Evolutionary conservation across 92 coral and sea anemone genomes (phyloP).

Genomic region (Pocillopora meandrina): DNA sequence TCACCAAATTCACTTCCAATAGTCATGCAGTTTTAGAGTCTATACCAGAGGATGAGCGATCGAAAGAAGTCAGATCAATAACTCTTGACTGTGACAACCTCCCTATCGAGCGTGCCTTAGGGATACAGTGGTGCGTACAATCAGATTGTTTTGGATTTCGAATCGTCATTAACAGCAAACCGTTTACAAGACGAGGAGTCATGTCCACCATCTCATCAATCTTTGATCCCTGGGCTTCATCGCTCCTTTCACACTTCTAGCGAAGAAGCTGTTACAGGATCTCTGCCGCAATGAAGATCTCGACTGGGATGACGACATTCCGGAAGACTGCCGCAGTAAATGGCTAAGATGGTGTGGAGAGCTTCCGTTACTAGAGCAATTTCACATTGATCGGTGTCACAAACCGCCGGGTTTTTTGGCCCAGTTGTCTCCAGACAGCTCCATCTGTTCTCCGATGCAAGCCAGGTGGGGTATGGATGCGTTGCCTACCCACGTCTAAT

Average conservation of each 20-base stretch:
- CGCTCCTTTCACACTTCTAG: constrained; percentile 58
- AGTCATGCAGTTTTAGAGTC: constrained; percentile 29
- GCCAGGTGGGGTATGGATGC: constrained; percentile 43
- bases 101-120: constrained; percentile 65
- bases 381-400: background rate
- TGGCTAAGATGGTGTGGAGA: background rate
- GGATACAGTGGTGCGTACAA: constrained; percentile 66
- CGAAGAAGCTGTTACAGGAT: constrained; percentile 62
- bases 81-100: constrained; percentile 46
- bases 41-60: constrained; percentile 38
- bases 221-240: constrained; percentile 67
- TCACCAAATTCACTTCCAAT: constrained; percentile 56
- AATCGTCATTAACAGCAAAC: constrained; percentile 49
- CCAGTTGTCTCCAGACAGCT: constrained; percentile 4
- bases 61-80: constrained; percentile 34
- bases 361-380: background rate
- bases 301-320: constrained; percentile 78
- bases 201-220: constrained; percentile 55
- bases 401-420: too few species aligned
- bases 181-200: constrained; percentile 64
- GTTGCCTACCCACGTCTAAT: constrained; percentile 40
- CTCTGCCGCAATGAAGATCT: constrained; percentile 47
- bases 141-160: constrained; percentile 62
- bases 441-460: constrained; percentile 52
- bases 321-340: background rate